Percentiles rank a stretch among this genome's conserved stretches.
These are phyloP conservation scores for Coreius guichenoti DNA, from an alignment of 2,797 vertebrate genomes.

Conservation along the genomic window DNA sequence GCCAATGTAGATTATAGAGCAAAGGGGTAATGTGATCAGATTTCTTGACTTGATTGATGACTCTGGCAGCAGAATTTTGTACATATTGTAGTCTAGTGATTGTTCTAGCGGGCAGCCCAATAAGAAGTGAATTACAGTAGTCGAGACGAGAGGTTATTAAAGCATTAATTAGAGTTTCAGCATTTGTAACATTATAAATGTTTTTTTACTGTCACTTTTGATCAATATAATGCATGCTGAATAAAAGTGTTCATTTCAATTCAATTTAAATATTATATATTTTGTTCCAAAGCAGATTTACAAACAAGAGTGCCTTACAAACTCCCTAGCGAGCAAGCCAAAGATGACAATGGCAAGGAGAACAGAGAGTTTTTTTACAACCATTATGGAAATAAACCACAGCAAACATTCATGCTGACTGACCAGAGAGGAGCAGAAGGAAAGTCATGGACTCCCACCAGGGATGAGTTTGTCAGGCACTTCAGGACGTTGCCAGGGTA, in stretches of 20 bases:
- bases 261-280: not conserved
- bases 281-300: not conserved
- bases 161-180: too few relatives aligned
- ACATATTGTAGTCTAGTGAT: too few relatives aligned
- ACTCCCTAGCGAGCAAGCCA: not conserved
- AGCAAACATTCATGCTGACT: constrained; percentile 5
- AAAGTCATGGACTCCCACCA: constrained; percentile 5
- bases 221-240: not conserved
- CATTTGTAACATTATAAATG: not conserved
- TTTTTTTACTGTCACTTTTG: not conserved
- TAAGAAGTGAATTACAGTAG: too few relatives aligned
- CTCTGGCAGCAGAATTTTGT: too few relatives aligned
- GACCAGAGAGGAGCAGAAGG: not conserved
- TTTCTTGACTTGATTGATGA: too few relatives aligned
- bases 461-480: constrained; percentile 46
- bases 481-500: constrained; percentile 35
- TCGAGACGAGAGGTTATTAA: too few relatives aligned
- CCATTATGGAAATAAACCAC: not conserved
- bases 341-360: too few relatives aligned
- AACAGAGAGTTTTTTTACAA: not conserved
- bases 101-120: too few relatives aligned
- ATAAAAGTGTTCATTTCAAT: not conserved
- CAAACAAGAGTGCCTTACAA: not conserved
- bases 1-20: too few relatives aligned
- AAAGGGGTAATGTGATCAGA: too few relatives aligned